Conservation (phyloP, 2,888 invertebrate genomes). For the Eutolmus rufibarbis region DNA sequence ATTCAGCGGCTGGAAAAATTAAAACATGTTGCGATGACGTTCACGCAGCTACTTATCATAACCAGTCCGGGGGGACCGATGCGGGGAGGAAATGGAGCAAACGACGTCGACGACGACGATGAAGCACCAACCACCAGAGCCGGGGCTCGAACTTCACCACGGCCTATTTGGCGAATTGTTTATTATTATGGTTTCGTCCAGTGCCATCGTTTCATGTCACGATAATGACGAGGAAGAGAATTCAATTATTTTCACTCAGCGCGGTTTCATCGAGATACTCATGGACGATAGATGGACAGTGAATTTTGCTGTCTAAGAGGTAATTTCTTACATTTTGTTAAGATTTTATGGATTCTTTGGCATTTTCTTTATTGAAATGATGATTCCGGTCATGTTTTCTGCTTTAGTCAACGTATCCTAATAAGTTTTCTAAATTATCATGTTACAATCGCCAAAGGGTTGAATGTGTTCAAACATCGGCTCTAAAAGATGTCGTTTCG, state of each 20-base stretch:
- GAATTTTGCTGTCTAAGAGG: background rate
- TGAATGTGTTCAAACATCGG: too few species aligned
- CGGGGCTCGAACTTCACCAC: background rate
- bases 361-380: background rate
- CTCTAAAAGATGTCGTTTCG: too few species aligned
- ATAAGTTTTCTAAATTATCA: background rate
- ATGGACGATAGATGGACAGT: background rate
- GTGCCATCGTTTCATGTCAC: background rate
- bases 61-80: background rate
- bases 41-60: conserved; percentile 8
- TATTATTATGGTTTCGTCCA: background rate
- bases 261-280: background rate
- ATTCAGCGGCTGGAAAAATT: conserved; percentile 19
- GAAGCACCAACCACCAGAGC: background rate
- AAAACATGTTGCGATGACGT: conserved; percentile 32
- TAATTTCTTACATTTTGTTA: background rate
- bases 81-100: background rate
- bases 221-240: background rate
- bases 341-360: too few species aligned
- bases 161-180: background rate
- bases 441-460: background rate
- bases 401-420: background rate
- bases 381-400: background rate
- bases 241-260: background rate
- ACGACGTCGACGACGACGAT: background rate